phyloP scores from a whole-genome alignment of 2,113 vertebrate genomes.

The Chitala chitala region DNA sequence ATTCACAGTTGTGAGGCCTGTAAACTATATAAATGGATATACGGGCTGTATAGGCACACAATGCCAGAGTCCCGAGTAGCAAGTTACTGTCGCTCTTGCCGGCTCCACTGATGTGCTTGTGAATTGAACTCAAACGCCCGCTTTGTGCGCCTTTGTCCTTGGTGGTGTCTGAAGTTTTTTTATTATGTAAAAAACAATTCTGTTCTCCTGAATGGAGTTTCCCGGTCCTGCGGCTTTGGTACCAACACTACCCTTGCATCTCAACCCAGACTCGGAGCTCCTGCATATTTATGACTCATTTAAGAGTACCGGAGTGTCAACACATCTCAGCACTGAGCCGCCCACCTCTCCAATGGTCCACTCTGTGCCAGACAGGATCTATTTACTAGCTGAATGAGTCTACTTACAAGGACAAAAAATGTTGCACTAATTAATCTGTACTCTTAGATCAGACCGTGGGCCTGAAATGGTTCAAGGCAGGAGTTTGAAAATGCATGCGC shows the following conservation, averaged over 20 bases:
- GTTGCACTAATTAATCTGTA: conserved; percentile 10
- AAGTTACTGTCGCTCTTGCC: conserved; percentile 10
- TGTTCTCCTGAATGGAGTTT: conserved; percentile 19
- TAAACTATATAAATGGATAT: conserved; percentile 19
- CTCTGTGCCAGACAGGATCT: conserved; percentile 11
- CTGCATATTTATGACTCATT: conserved; percentile 25
- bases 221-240: conserved; percentile 19
- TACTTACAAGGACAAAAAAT: background rate
- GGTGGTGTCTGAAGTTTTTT: conserved; percentile 26
- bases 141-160: conserved; percentile 20
- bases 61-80: conserved; percentile 13
- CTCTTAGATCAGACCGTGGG: background rate
- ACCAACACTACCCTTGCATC: conserved; percentile 23
- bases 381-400: conserved; percentile 12
- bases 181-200: conserved; percentile 28
- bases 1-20: conserved; percentile 24
- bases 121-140: conserved; percentile 17
- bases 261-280: background rate
- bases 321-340: conserved; percentile 17
- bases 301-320: conserved; percentile 22
- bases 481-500: background rate
- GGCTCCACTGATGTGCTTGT: background rate
- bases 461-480: background rate
- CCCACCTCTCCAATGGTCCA: conserved; percentile 17
- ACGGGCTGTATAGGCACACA: background rate